Base-by-base conservation (phyloP, 2,888 invertebrate genomes). In the Arge pagana region DNA sequence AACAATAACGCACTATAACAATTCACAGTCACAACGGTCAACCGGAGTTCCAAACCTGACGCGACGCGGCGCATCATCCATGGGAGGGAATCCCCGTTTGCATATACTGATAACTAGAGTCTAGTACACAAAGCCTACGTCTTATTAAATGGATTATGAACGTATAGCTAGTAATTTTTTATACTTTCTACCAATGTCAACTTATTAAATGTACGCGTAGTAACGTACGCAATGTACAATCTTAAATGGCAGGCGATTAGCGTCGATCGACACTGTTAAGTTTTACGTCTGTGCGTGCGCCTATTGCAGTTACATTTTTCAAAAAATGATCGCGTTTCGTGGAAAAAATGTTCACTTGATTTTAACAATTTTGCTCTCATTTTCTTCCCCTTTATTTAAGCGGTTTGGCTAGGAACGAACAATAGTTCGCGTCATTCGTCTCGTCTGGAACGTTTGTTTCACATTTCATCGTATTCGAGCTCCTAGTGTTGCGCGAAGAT, bases 1-100 rank as follows among this genome's bases (percentile, higher is more conserved):
- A 49, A n/a, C n/a, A 45, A 50, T 53, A 55, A 62, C 59, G 61
- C 58, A 65, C 65, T 57, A 57, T 65, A 67, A 68, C 65, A 67
- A 65, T 58, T 62, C 60, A 60, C 61, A 61, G 57, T 62, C 59
- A 63, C 62, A 60, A 65, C 57, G 51, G 31, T 39, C 31, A 50
- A 41, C 39, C 30, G 41, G 41, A 33, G 15, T 35, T 8, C 33
- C 6, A 11, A 7, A 8, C 8, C 37, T 18, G 41, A 41, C 11
- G 26, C 36, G 18, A 16, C 31, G 42, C 19, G 35, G 33, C 35
- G 15, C 35, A 33, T 15, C 21, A 13, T 5, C 10, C 21, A 45
- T 33, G 33, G 45, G 8, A 15, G 21, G 24, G 15, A 10, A 19
- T 11, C 33, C 18, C 33, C n/a, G 45, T 45, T 45, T 23, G 21